Conservation (phyloP, 2,888 invertebrate species). For the Microdon myrmicae region DNA sequence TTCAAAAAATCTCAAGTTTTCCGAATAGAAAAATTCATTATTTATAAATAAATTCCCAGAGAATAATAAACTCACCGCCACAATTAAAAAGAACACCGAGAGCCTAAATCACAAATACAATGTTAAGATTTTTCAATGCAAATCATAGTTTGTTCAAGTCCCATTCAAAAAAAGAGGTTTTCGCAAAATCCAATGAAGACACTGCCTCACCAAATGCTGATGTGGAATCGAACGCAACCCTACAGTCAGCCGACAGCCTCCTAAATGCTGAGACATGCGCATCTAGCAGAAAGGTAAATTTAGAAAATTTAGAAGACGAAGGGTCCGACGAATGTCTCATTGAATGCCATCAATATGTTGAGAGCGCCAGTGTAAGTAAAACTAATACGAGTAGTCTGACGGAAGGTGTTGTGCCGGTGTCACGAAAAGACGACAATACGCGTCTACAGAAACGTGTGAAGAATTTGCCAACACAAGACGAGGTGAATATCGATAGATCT, state of each 20-base stretch:
- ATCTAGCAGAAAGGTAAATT: slow-evolving; percentile 34
- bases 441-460: too few relatives aligned
- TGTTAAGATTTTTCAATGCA: too few relatives aligned
- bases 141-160: too few relatives aligned
- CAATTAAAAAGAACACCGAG: neutral
- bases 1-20: slow-evolving; percentile 10
- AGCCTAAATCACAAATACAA: slow-evolving; percentile 8
- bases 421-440: slow-evolving; percentile 38
- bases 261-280: slow-evolving; percentile 34
- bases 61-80: slow-evolving; percentile 11
- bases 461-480: too few relatives aligned
- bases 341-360: slow-evolving; percentile 29
- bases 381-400: slow-evolving; percentile 53
- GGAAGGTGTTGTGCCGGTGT: slow-evolving; percentile 54
- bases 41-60: slow-evolving; percentile 43
- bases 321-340: slow-evolving; percentile 23
- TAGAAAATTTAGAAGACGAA: slow-evolving; percentile 32
- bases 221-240: slow-evolving; percentile 12
- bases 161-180: slow-evolving; percentile 19
- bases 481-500: slow-evolving; percentile 20
- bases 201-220: slow-evolving; percentile 13
- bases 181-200: slow-evolving; percentile 31
- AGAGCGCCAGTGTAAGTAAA: slow-evolving; percentile 47
- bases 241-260: neutral
- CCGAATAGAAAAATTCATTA: slow-evolving; percentile 17